Evolutionary conservation across 1,140 invertebrate species (phyloP).

Genomic region (Antheraea pernyi): DNA sequence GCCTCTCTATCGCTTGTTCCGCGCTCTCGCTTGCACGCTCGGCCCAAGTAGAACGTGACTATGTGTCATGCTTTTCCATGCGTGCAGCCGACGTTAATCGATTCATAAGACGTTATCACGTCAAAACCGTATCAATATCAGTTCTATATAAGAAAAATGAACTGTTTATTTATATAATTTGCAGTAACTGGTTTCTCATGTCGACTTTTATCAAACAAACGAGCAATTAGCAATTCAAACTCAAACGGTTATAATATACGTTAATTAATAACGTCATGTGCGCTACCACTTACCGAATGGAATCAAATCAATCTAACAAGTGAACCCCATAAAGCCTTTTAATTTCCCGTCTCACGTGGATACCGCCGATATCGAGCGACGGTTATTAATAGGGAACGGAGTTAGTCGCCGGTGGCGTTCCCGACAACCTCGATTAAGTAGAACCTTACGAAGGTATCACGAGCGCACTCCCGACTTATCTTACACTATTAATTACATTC

Average conservation of each 20-base stretch:
- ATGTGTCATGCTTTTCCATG: no score
- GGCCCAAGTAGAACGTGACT: no score
- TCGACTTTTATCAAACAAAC: background rate
- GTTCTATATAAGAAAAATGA: no score
- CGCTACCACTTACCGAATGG: constrained; percentile 47
- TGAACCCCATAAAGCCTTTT: constrained; percentile 73
- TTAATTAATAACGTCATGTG: constrained; percentile 62
- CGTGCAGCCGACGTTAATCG: no score
- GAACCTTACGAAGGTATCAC: constrained; percentile 53
- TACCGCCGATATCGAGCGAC: constrained; percentile 63
- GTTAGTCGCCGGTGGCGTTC: constrained; percentile 56
- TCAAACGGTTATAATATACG: constrained; percentile 54
- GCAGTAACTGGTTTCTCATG: no score
- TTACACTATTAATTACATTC: constrained; percentile 72
- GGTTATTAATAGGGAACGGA: constrained; percentile 68
- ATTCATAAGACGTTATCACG: no score
- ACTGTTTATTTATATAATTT: no score
- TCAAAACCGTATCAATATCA: no score
- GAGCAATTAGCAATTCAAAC: constrained; percentile 1
- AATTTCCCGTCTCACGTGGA: constrained; percentile 71
- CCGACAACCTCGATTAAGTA: constrained; percentile 58
- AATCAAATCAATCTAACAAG: constrained; percentile 72
- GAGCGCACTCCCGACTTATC: constrained; percentile 65
- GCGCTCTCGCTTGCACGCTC: no score
- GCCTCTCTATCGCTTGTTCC: no score